Evolutionary conservation across 2,113 vertebrate species (phyloP), one percentile per base, ranked within the genome.

Genomic region (Pteronura brasiliensis): DNA sequence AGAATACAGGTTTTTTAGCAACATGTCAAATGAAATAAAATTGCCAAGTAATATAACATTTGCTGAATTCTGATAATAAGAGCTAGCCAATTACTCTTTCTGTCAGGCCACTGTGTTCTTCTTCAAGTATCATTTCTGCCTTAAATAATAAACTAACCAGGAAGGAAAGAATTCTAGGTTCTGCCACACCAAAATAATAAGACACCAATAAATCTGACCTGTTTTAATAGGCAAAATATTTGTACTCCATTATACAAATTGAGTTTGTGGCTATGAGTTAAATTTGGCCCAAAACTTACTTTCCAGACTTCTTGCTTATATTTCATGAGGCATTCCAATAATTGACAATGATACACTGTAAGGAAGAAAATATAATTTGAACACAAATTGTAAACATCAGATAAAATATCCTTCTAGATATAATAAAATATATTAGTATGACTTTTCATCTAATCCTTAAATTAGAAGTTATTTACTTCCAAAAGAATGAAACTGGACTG

Each of bases 291-390:
- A 89, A 97, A 98, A 99, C 99, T 99, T 99, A 99, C 99, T 99
- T 99, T 99, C 99, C 99, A 99, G 90, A 99, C 99, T 99, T 99
- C 99, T 98, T 99, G 99, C 97, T 99, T 99, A 98, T 99, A 99
- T 98, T 99, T 99, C 99, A 99, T 99, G 92, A 99, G 99, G 98
- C 99, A 99, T 98, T 99, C 99, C 99, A 99, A 96, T 98, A 99
- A 99, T 79, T 99, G 99, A 98, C 99, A 99, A 98, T 99, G 99
- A 99, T 99, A 99, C 76, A 99, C 99, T 99, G 97, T 82, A 94
- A 97, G 95, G 96, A 90, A 98, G 96, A 98, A 98, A 98, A 98
- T 81, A 95, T 6, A 95, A 96, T 93, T 98, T 61, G 92, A 81
- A 71, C 27, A 96, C 92, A 72, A 98, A 42, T 97, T 94, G 5